Base-by-base conservation (phyloP, 2,888 invertebrate species). In the Hydroisotoma schaefferi region DNA sequence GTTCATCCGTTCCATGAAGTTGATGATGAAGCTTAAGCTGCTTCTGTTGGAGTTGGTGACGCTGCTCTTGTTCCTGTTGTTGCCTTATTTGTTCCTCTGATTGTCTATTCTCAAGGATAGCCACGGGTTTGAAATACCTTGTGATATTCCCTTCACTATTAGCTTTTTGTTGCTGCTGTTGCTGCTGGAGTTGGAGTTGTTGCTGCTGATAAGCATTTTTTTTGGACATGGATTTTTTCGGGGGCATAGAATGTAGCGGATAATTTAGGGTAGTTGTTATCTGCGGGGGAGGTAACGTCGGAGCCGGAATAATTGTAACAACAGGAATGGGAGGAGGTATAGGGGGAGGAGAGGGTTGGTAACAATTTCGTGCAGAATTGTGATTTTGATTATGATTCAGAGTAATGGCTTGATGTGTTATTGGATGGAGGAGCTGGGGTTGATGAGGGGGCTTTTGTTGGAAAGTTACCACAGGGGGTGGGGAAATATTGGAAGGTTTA, bases 101-200 rank as follows among this genome's bases (percentile, higher is more conserved):
- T 28, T 49, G 46, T 8, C 20, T 12, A 6, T 49, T 15, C 12
- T 49, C 28, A 33, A 57, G 51, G 12, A 57, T 51, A 6, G 57
- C 60, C 54, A 63, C 48, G 5, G 63, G 63, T 25, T 64, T 60
- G 37, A 64, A 64, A 29, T 64, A 64, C 38, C 57, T 57, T 23
- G 47, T 64, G 8, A 64, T 64, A 38, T 57, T 10, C 56, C 52
- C 38, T 44, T 51, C 57, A 37, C 43, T 22, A n/a, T 6, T 27
- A 25, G 23, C 43, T 44, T n/a, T 51, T 18, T 15, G 57, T 2
- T 26, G 55, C 20, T 25, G 40, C 4, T 26, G 51, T 23, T 20
- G 40, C 33, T 18, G 56, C 20, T 2, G 37, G 23, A 25, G 48
- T 33, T 12, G 55, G 10, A 2, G 53, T 5, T 37, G 55, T 18